Percentiles rank a stretch among this genome's conserved stretches.
These are phyloP conservation scores for Mellivora capensis DNA, from an alignment of 2,113 vertebrate species.

Conservation along the genomic window DNA sequence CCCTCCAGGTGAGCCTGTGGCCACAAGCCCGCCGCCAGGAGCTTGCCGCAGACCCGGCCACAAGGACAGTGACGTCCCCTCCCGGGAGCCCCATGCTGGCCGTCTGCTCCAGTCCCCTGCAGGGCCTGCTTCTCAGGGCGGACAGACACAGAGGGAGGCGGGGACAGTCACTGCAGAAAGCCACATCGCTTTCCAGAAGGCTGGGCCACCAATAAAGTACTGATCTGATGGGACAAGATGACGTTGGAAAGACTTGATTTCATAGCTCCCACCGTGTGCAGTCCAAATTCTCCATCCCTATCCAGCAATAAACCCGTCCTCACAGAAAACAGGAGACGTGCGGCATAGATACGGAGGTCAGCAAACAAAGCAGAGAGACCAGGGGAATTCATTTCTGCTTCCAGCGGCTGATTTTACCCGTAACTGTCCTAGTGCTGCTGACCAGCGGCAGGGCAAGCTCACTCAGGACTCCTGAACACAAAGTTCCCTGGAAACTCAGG, in stretches of 20 bases:
- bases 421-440: accelerated
- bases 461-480: background rate
- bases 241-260: background rate
- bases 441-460: background rate
- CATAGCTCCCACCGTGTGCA: background rate
- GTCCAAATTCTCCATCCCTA: background rate
- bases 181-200: background rate
- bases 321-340: background rate
- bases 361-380: background rate
- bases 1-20: background rate
- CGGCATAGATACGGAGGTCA: background rate
- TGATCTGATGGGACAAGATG: background rate
- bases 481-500: background rate
- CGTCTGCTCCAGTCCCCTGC: background rate
- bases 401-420: background rate
- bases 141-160: background rate
- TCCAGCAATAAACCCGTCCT: background rate
- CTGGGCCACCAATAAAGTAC: background rate
- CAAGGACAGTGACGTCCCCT: background rate
- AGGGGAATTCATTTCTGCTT: accelerated
- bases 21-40: background rate
- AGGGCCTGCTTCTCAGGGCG: background rate
- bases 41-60: background rate
- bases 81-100: background rate
- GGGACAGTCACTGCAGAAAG: background rate